phyloP scores from a whole-genome alignment of 2,888 invertebrate genomes.

The Doris montereyensis region DNA sequence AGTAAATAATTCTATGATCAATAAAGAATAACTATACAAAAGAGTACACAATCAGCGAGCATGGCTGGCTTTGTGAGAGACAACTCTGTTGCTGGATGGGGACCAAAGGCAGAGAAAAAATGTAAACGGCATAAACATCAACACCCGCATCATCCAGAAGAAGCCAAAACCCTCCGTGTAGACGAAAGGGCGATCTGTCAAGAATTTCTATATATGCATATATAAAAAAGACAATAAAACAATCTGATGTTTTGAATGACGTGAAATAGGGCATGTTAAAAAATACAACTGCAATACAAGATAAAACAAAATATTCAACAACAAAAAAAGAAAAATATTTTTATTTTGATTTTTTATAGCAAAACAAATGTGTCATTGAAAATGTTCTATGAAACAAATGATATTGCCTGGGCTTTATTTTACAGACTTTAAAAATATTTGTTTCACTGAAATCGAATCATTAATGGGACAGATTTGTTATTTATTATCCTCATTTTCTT shows the following conservation, averaged over 20 bases:
- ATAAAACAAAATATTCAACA: neutral
- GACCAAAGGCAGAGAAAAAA: conserved; percentile 31
- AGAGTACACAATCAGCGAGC: conserved; percentile 31
- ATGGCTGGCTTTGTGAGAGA: conserved; percentile 30
- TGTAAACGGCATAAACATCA: conserved; percentile 35
- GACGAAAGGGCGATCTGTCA: conserved; percentile 18
- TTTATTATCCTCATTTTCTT: no score
- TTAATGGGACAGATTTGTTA: no score
- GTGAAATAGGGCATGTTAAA: no score
- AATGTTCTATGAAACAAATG: no score
- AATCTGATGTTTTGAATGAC: no score
- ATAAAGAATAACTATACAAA: conserved; percentile 29
- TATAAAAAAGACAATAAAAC: no score
- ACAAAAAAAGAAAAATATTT: neutral
- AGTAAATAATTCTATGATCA: neutral
- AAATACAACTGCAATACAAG: neutral
- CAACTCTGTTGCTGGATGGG: conserved; percentile 31
- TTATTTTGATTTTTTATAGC: no score
- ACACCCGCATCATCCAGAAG: conserved; percentile 37
- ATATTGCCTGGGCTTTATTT: no score
- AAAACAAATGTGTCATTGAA: no score
- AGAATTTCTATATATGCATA: conserved; percentile 24
- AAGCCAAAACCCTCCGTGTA: conserved; percentile 28
- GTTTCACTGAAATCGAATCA: no score
- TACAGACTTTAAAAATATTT: no score